Conservation (phyloP, 2,113 vertebrate species). For the Ophthalmolycus amberensis region DNA sequence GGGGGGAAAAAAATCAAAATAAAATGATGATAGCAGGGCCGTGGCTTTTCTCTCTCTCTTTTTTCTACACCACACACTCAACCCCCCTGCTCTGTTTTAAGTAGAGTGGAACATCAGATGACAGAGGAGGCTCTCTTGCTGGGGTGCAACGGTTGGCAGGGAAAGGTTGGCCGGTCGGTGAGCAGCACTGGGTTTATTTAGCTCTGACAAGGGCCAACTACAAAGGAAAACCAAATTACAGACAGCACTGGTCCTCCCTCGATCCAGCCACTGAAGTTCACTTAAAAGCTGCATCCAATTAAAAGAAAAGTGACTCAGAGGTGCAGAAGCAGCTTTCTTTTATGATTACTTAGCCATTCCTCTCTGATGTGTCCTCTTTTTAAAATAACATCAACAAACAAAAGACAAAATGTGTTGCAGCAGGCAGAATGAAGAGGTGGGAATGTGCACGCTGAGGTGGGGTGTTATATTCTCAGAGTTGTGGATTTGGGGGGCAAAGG, state of each 20-base stretch:
- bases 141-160: slow-evolving; percentile 69
- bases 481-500: slow-evolving; percentile 56
- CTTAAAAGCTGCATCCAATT: slow-evolving; percentile 74
- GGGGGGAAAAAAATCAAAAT: slow-evolving; percentile 86
- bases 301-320: slow-evolving; percentile 69
- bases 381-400: slow-evolving; percentile 63
- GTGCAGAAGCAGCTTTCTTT: slow-evolving; percentile 58
- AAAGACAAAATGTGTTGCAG: slow-evolving; percentile 66
- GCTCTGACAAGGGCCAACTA: slow-evolving; percentile 71
- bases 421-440: slow-evolving; percentile 48
- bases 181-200: slow-evolving; percentile 70
- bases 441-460: slow-evolving; percentile 48
- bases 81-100: slow-evolving; percentile 77
- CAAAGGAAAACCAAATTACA: slow-evolving; percentile 78
- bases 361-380: slow-evolving; percentile 58
- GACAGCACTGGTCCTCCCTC: slow-evolving; percentile 53
- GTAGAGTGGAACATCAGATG: slow-evolving; percentile 91
- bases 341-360: slow-evolving; percentile 66
- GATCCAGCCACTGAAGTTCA: slow-evolving; percentile 55
- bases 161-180: slow-evolving; percentile 66
- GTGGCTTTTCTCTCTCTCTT: slow-evolving; percentile 73
- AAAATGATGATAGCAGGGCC: slow-evolving; percentile 85
- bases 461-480: slow-evolving; percentile 45
- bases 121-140: slow-evolving; percentile 83
- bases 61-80: slow-evolving; percentile 72